A percentile compares a stretch with the other conserved stretches of the same genome.
These are phyloP conservation scores for Brachymystax lenok DNA, from an alignment of 2,797 vertebrate species.

Conservation along the genomic window DNA sequence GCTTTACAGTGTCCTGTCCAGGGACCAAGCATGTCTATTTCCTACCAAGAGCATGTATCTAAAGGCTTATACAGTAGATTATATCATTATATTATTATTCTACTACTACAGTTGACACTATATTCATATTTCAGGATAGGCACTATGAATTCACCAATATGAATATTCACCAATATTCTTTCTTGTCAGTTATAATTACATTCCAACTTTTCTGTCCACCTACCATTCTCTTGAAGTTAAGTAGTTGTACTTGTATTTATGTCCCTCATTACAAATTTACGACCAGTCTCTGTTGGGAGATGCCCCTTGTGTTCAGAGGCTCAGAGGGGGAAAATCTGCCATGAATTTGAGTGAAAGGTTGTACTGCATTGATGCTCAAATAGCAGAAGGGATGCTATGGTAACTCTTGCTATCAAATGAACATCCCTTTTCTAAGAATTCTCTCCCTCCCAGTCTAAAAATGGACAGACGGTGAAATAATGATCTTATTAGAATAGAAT, in stretches of 20 bases:
- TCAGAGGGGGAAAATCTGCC: not conserved
- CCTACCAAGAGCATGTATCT: not conserved
- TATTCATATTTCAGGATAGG: not conserved
- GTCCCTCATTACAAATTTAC: not conserved
- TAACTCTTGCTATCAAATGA: conserved; percentile 20
- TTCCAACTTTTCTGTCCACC: not conserved
- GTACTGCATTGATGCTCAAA: conserved; percentile 44
- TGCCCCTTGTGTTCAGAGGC: not conserved
- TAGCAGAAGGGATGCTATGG: conserved; percentile 39
- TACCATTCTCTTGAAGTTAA: not conserved
- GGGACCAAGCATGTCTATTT: conserved; percentile 8
- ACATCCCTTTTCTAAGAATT: too few species aligned
- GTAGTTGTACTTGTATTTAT: not conserved
- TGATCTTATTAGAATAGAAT: not conserved
- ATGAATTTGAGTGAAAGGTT: conserved; percentile 29
- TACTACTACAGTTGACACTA: not conserved
- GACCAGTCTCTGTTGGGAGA: not conserved
- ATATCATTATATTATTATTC: not conserved
- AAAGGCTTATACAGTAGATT: not conserved
- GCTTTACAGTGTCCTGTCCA: conserved; percentile 16
- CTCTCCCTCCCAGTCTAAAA: too few species aligned
- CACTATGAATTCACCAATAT: not conserved
- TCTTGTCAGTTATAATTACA: not conserved
- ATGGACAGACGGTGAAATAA: too few species aligned
- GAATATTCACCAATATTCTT: not conserved